Evolutionary conservation across 2,888 invertebrate genomes (phyloP).

Genomic region (Fragum sueziense): DNA sequence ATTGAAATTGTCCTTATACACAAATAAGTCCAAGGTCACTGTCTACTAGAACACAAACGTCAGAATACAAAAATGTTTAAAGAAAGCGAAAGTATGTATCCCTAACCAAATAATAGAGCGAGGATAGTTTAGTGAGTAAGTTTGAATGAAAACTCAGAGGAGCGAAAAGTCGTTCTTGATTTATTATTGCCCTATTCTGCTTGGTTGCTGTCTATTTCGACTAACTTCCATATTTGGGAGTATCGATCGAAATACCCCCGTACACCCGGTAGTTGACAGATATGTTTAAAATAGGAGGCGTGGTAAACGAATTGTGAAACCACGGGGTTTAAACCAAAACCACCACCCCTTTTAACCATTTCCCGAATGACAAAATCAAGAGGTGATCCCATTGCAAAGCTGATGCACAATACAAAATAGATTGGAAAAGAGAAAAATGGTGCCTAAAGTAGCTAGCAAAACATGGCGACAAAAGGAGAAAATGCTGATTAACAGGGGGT

Average conservation of each 20-base stretch:
- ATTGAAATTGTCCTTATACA: no score
- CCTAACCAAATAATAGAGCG: not conserved
- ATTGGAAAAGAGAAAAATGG: not conserved
- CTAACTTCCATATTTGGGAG: slow-evolving; percentile 17
- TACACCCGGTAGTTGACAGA: slow-evolving; percentile 2
- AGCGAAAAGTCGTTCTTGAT: slow-evolving; percentile 2
- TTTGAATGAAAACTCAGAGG: not conserved
- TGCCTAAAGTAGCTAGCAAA: not conserved
- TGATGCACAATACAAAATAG: not conserved
- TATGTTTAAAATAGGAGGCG: slow-evolving; percentile 9
- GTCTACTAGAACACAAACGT: no score
- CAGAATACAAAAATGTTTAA: not conserved
- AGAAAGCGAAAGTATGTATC: not conserved
- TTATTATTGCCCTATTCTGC: slow-evolving; percentile 1
- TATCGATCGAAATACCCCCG: slow-evolving; percentile 12
- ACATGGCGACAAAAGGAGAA: slow-evolving; percentile 11
- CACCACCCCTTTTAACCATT: not conserved
- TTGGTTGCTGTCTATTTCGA: not conserved
- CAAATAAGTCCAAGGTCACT: no score
- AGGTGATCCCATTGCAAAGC: not conserved
- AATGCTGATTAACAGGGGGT: not conserved
- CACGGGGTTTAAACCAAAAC: not conserved
- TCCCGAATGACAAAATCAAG: not conserved
- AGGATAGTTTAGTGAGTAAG: not conserved
- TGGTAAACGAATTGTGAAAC: not conserved